Evolutionary conservation across 2,888 invertebrate species (phyloP).

Genomic region (Electrophaes corylata): DNA sequence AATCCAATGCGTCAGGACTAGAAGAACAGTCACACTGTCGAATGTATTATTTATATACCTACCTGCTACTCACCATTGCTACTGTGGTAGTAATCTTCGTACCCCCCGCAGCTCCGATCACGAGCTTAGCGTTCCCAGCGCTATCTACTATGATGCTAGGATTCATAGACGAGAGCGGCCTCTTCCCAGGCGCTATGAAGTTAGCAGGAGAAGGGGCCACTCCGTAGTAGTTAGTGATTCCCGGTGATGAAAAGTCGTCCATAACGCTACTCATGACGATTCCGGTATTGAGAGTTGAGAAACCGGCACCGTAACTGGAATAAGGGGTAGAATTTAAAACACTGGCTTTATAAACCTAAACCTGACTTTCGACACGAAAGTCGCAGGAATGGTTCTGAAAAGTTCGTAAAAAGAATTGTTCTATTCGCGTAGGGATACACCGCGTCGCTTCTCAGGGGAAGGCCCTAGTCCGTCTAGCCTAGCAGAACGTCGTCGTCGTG

Average conservation of each 20-base stretch:
- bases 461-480: too few relatives aligned
- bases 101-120: constrained; percentile 93
- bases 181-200: constrained; percentile 90
- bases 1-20: too few relatives aligned
- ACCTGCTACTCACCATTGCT: constrained; percentile 86
- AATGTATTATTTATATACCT: too few relatives aligned
- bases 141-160: constrained; percentile 90
- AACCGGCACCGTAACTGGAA: constrained; percentile 92
- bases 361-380: too few relatives aligned
- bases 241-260: constrained; percentile 96
- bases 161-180: constrained; percentile 94
- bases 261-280: constrained; percentile 97
- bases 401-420: too few relatives aligned
- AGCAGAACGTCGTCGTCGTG: too few relatives aligned
- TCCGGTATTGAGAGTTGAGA: constrained; percentile 91
- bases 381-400: too few relatives aligned
- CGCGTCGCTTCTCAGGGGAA: too few relatives aligned
- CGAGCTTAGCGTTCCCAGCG: constrained; percentile 87
- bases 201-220: constrained; percentile 92
- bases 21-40: too few relatives aligned
- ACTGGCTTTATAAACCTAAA: too few relatives aligned
- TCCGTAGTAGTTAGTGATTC: constrained; percentile 87
- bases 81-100: constrained; percentile 91
- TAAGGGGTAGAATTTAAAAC: not conserved
- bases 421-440: too few relatives aligned